These are phyloP conservation scores for Neoaliturus tenellus DNA, from an alignment of 2,888 invertebrate species.

Conservation along the genomic window DNA sequence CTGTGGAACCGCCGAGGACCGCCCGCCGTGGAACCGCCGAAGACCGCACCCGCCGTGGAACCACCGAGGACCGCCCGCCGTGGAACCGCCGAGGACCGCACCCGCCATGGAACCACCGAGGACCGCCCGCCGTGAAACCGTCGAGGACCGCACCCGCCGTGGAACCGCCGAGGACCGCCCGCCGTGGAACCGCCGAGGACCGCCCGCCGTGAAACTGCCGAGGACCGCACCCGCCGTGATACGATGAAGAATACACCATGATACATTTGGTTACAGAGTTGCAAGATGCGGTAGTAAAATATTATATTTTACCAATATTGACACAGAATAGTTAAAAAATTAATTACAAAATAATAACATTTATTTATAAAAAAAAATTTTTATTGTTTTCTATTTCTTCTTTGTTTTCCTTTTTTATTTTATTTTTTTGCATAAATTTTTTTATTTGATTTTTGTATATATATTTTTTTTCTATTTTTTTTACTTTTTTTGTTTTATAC, in stretches of 20 bases:
- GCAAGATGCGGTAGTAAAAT: too few relatives aligned
- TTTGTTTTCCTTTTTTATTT: too few relatives aligned
- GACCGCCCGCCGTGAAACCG: not conserved
- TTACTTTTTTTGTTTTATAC: too few relatives aligned
- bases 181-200: not conserved
- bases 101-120: not conserved
- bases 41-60: not conserved
- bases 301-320: too few relatives aligned
- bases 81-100: not conserved
- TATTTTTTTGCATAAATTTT: too few relatives aligned
- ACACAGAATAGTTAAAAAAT: too few relatives aligned
- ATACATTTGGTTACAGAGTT: too few relatives aligned
- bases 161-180: not conserved
- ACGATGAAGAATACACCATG: not conserved
- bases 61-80: not conserved
- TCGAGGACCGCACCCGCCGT: not conserved
- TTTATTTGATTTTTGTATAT: too few relatives aligned
- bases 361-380: too few relatives aligned
- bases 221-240: not conserved
- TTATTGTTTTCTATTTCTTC: too few relatives aligned
- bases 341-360: too few relatives aligned
- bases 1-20: not conserved
- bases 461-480: too few relatives aligned
- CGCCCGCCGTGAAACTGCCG: not conserved
- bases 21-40: not conserved